A percentile compares a stretch with the other conserved stretches of the same genome.
Conservation (phyloP, 1,140 invertebrate species). For the Leptinotarsa defecta region DNA sequence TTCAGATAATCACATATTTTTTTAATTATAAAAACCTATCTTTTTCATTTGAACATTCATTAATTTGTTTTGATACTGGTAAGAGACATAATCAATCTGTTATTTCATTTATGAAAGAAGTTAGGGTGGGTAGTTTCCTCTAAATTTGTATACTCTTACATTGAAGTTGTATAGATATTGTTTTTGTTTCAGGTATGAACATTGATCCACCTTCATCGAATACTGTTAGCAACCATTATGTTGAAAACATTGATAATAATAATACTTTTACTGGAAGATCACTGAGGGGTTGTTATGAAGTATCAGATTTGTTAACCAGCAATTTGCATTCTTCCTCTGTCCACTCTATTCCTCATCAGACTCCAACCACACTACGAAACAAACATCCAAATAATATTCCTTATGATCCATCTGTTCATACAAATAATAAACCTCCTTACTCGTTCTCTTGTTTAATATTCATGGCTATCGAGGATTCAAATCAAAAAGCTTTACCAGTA, state of each 20-base stretch:
- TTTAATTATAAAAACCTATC: too few relatives aligned
- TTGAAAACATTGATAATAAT: neutral
- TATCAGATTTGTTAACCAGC: constrained; percentile 41
- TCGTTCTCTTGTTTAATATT: constrained; percentile 96
- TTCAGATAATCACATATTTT: too few relatives aligned
- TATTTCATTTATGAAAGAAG: too few relatives aligned
- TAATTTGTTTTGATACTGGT: too few relatives aligned
- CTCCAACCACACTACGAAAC: neutral
- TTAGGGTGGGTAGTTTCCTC: too few relatives aligned
- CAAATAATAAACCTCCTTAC: constrained; percentile 89
- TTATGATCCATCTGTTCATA: constrained; percentile 78
- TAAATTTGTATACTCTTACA: neutral
- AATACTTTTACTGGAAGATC: neutral
- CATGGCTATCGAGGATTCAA: constrained; percentile 94
- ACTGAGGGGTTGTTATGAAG: constrained; percentile 51
- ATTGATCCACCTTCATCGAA: constrained; percentile 53
- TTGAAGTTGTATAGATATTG: neutral
- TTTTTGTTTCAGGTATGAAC: constrained; percentile 49
- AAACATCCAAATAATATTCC: constrained; percentile 76
- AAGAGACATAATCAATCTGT: too few relatives aligned
- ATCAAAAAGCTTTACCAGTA: constrained; percentile 85
- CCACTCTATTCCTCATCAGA: neutral
- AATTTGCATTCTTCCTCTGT: constrained; percentile 46
- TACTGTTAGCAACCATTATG: neutral
- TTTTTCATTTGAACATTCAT: too few relatives aligned